Base-by-base conservation (phyloP, 2,888 invertebrate species). In the Plusia festucae region DNA sequence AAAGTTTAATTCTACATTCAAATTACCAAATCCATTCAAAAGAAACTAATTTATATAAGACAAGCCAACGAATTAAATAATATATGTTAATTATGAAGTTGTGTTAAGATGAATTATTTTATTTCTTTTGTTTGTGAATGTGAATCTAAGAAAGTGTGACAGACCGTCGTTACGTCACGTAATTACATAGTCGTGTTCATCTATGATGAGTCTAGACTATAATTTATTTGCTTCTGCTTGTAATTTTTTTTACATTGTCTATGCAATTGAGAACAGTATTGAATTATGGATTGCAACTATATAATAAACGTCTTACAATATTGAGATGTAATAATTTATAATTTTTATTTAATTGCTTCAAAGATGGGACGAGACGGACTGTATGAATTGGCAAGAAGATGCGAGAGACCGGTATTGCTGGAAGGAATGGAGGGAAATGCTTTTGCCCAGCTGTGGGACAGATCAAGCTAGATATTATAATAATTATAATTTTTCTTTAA, bases 141-240 rank as follows among this genome's bases (percentile, higher is more conserved):
- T 7, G 63, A n/a, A 27, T 40, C 20, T 27, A 59, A 56, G 62
- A 70, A 62, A 74, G 62, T 70, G 62, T 70, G 75, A 67, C 75
- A 67, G 73, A 55, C 71, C 7, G n/a, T 53, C 54, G 51, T 75
- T 66, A 70, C 67, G 66, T 70, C 57, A 60, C 62, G 53, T 15
- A 9, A 60, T 73, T 66, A 75, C 70, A 20, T 62, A 51, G 66
- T 49, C 13, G 27, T n/a, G 46, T 46, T 46, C 8, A 1, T 11
- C 40, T 46, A 11, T 40, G 46, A 18, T 18, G 18, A 20, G 18
- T 49, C 20, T 49, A 49, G 18, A 11, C 46, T 20, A 18, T 49
- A 49, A 49, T 49, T 49, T 49, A 49, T 49, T 49, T 9, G 46
- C 18, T 49, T 18, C 18, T 18, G 46, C 9, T 24, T 5, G 7